Percentiles rank a stretch among this genome's conserved stretches.
These are phyloP conservation scores for Steinernema khuongi DNA, from an alignment of 1,140 invertebrate species.

Conservation along the genomic window DNA sequence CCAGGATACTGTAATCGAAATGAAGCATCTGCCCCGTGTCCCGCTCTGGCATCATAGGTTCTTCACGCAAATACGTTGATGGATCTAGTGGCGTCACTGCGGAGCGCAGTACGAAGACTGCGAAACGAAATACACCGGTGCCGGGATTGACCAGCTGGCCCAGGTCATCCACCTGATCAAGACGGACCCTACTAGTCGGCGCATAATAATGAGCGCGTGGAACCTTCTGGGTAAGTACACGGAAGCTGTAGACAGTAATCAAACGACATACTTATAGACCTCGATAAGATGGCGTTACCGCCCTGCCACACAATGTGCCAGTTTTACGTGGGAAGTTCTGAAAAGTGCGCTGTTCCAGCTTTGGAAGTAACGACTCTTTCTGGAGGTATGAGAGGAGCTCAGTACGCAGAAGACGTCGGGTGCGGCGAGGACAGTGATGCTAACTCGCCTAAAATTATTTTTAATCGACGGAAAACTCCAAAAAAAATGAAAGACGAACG, in stretches of 20 bases:
- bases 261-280: constrained; percentile 64
- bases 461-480: too few relatives aligned
- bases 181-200: constrained; percentile 75
- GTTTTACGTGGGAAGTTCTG: constrained; percentile 87
- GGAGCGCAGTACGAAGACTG: constrained; percentile 84
- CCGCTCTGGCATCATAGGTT: too few relatives aligned
- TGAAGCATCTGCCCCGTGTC: too few relatives aligned
- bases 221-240: constrained; percentile 69
- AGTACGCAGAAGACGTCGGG: too few relatives aligned
- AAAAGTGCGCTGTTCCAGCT: too few relatives aligned
- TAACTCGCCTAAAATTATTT: too few relatives aligned
- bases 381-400: too few relatives aligned
- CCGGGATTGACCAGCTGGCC: constrained; percentile 84
- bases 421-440: too few relatives aligned
- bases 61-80: neutral
- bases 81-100: constrained; percentile 83
- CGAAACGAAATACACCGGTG: constrained; percentile 69
- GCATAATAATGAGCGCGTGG: constrained; percentile 92
- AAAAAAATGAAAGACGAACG: too few relatives aligned
- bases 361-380: too few relatives aligned
- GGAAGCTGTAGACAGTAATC: neutral
- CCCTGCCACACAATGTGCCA: constrained; percentile 92
- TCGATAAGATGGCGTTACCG: constrained; percentile 87
- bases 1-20: too few relatives aligned
- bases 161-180: constrained; percentile 78